Evolutionary conservation across 2,113 vertebrate species (phyloP).

Genomic region (Vombatus ursinus): DNA sequence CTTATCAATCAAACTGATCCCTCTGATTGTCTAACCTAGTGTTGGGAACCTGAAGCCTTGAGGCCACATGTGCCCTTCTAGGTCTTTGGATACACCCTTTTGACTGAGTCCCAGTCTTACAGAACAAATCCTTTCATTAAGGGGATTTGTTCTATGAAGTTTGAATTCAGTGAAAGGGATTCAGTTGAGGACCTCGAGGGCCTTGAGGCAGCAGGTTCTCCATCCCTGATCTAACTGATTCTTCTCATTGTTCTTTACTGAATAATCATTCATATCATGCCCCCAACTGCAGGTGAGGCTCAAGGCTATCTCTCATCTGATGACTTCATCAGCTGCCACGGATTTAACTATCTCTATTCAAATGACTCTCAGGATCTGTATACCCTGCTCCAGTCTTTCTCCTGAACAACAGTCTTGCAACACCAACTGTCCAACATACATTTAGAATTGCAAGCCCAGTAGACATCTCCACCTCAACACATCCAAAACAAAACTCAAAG

Average conservation of each 20-base stretch:
- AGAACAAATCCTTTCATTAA: too few relatives aligned
- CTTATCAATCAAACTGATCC: neutral
- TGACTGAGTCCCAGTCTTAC: too few relatives aligned
- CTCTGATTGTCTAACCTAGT: neutral
- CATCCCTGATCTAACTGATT: neutral
- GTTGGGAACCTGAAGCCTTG: too few relatives aligned
- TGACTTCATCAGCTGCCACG: neutral
- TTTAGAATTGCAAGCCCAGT: too few relatives aligned
- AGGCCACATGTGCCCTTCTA: too few relatives aligned
- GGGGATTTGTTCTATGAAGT: too few relatives aligned
- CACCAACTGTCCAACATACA: neutral
- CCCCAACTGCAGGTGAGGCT: neutral
- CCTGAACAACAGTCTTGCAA: neutral
- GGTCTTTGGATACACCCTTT: too few relatives aligned
- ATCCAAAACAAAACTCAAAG: neutral
- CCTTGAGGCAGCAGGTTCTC: too few relatives aligned
- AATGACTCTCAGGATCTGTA: neutral
- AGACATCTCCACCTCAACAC: neutral
- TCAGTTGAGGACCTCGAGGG: too few relatives aligned
- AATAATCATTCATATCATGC: neutral
- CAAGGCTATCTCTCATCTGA: neutral
- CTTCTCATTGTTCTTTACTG: neutral
- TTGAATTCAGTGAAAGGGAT: too few relatives aligned
- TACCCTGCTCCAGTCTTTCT: neutral
- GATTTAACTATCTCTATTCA: neutral